phyloP scores from a whole-genome alignment of 2,797 vertebrate genomes.

The Spinus pinus region DNA sequence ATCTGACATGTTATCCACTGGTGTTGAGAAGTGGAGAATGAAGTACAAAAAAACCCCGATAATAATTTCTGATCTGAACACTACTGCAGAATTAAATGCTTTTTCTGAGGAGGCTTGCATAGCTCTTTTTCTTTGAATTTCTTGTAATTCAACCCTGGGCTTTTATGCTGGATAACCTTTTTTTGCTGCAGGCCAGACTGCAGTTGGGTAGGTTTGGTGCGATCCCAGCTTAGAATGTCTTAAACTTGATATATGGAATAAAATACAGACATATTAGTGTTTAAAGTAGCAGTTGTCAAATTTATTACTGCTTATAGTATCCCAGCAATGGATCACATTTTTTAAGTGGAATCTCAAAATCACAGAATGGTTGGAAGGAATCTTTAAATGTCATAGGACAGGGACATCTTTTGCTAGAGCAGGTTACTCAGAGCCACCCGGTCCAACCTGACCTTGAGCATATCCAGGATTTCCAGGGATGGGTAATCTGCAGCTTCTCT shows the following conservation, averaged over 20 bases:
- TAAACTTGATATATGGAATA: background rate
- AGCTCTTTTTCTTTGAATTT: background rate
- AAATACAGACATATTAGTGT: background rate
- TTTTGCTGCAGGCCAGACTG: background rate
- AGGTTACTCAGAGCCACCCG: background rate
- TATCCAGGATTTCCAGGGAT: background rate
- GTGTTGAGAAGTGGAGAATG: background rate
- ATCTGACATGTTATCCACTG: background rate
- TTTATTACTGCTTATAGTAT: background rate
- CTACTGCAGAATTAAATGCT: background rate
- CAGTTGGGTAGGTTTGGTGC: background rate
- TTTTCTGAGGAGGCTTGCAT: background rate
- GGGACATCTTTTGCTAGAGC: background rate
- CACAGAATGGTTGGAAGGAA: background rate
- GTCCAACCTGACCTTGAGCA: fast-evolving
- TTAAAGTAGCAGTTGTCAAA: background rate
- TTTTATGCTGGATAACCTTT: background rate
- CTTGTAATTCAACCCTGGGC: background rate
- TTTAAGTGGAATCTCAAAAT: background rate
- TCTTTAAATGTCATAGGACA: background rate
- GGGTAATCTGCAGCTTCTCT: background rate
- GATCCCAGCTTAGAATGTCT: background rate
- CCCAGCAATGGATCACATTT: background rate
- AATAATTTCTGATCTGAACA: background rate
- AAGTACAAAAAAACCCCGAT: fast-evolving